These are phyloP conservation scores for Camponotus fellah DNA, from an alignment of 2,888 invertebrate genomes.

Conservation along the genomic window DNA sequence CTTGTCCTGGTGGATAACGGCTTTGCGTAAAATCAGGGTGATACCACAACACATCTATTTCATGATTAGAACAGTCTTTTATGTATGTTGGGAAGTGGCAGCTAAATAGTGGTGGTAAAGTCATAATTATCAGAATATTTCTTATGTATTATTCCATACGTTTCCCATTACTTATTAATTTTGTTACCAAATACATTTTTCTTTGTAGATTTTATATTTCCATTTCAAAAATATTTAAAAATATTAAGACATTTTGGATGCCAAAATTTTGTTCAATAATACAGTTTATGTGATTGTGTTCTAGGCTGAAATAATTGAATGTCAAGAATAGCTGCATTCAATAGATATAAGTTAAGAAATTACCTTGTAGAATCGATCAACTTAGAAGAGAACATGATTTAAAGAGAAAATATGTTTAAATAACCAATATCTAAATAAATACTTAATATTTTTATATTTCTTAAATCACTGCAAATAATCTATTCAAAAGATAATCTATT, in stretches of 20 bases:
- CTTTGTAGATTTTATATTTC: slow-evolving; percentile 30
- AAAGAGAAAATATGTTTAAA: background rate
- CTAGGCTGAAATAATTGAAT: slow-evolving; percentile 18
- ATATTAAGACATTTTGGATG: slow-evolving; percentile 48
- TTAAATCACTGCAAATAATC: slow-evolving; percentile 38
- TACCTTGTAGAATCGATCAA: background rate
- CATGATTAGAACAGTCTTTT: slow-evolving; percentile 71
- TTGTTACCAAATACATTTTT: slow-evolving; percentile 64
- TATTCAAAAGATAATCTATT: slow-evolving; percentile 47
- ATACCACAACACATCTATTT: slow-evolving; percentile 87
- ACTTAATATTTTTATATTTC: background rate
- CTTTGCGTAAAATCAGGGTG: slow-evolving; percentile 88
- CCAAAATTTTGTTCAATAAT: slow-evolving; percentile 22
- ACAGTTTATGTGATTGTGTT: slow-evolving; percentile 16
- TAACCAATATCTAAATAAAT: slow-evolving; percentile 2
- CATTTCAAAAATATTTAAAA: slow-evolving; percentile 1
- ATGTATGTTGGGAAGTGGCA: slow-evolving; percentile 77
- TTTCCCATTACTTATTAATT: slow-evolving; percentile 64
- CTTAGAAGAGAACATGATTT: background rate
- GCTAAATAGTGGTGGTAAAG: slow-evolving; percentile 77
- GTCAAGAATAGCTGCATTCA: slow-evolving; percentile 23
- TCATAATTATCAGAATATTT: slow-evolving; percentile 75
- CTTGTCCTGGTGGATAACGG: slow-evolving; percentile 86
- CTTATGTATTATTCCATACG: slow-evolving; percentile 36
- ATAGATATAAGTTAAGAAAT: background rate